Conservation (phyloP, 1,140 invertebrate species). For the Drosophila aff. region DNA sequence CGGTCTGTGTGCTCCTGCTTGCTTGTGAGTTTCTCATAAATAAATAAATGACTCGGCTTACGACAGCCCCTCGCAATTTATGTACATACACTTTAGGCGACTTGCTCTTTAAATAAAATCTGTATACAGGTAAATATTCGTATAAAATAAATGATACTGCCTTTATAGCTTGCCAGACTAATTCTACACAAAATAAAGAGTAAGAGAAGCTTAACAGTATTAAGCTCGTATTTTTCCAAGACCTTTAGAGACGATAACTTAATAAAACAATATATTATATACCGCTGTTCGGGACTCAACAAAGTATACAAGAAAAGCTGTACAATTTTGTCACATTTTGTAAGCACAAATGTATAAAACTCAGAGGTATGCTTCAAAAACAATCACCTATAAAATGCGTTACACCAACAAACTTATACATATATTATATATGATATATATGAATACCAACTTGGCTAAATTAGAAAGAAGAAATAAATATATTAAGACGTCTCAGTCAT, state of each 20-base stretch:
- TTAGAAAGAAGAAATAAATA: not conserved
- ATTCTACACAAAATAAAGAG: not conserved
- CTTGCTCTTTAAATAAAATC: constrained; percentile 22
- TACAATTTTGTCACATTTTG: not conserved
- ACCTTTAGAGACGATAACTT: no score
- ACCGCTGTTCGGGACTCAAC: no score
- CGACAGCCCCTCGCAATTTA: constrained; percentile 19
- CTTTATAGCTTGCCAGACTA: not conserved
- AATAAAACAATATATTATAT: not conserved
- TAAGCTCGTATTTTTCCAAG: no score
- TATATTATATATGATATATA: not conserved
- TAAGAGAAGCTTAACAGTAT: not conserved
- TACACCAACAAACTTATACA: no score
- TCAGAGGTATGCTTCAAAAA: no score
- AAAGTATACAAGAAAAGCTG: not conserved
- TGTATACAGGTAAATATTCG: not conserved
- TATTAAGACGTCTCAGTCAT: not conserved
- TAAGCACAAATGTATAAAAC: not conserved
- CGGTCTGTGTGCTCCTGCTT: constrained; percentile 41
- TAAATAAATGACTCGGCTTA: constrained; percentile 66
- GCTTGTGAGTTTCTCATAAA: constrained; percentile 61
- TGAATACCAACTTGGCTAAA: not conserved
- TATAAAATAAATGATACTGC: not conserved
- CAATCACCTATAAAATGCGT: no score
- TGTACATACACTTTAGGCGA: constrained; percentile 22